Evolutionary conservation across 1,140 invertebrate genomes (phyloP).

Genomic region (Drosophila simulans): DNA sequence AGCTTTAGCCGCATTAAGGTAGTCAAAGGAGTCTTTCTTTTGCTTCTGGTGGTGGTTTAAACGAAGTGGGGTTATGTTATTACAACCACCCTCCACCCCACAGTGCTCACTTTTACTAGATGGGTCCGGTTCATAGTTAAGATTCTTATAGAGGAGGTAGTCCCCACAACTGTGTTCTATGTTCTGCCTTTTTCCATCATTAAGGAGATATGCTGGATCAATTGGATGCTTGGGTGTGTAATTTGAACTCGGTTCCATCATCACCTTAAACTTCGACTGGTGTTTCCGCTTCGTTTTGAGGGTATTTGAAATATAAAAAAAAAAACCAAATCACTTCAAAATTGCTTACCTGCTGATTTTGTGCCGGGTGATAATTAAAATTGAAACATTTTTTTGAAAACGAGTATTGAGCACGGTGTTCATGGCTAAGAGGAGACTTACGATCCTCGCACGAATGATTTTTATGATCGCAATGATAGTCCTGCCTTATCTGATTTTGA

Average conservation of each 20-base stretch:
- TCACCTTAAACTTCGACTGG: neutral
- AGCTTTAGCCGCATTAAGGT: neutral
- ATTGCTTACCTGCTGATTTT: neutral
- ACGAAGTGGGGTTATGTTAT: no score
- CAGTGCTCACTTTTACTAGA: neutral
- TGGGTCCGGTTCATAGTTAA: neutral
- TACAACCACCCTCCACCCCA: neutral
- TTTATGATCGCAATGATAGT: neutral
- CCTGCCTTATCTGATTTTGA: neutral
- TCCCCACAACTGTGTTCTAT: neutral
- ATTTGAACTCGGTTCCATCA: neutral
- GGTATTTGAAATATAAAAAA: no score
- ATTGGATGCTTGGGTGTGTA: neutral
- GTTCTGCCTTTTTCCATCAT: neutral
- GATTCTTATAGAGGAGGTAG: conserved; percentile 14
- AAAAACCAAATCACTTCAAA: no score
- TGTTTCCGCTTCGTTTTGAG: neutral
- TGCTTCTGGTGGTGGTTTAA: neutral
- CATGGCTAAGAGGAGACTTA: neutral
- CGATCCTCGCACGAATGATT: neutral
- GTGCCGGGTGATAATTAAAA: neutral
- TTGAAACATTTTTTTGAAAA: neutral
- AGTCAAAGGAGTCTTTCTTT: neutral
- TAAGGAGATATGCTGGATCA: no score
- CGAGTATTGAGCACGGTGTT: neutral